Base-by-base conservation (phyloP, 2,113 vertebrate species). In the Atrichornis clamosus region DNA sequence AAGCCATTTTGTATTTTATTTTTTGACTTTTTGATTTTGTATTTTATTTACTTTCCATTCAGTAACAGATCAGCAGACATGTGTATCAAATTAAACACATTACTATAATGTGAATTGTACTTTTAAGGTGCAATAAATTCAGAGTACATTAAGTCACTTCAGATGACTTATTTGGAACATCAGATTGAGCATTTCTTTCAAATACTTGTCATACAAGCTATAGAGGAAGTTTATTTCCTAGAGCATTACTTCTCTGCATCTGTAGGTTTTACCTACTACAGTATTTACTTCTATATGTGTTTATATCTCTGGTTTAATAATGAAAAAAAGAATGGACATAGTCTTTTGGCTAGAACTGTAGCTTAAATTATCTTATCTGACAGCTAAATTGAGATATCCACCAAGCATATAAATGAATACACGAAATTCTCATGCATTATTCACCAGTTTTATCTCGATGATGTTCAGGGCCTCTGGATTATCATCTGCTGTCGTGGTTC, bases 371-470 rank as follows among this genome's bases (percentile, higher is more conserved):
- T 87, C 62, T 39, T 20, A 77, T 65, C 80, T 94, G 86, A 87
- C 78, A 90, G 79, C 42, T 87, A 89, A 95, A 94, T 86, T 94
- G 86, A 87, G 69, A 67, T 84, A 86, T 67, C 35, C 49, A 90
- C 87, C 90, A 78, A 84, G 41, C 32, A 72, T 77, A 62, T 39
- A 76, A 94, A 93, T 85, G 84, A 92, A 85, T 84, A 86, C 35
- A 59, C 46, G 68, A 87, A 94, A 93, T 60, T 72, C 39, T 88
- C 47, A 44, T 90, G 67, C 0, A 37, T 92, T 91, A 93, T 90
- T 91, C 80, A 90, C 64, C 28, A 78, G 33, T 67, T 93, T 82
- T 81, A 68, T 72, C 69, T 87, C 0, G 0, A 23, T 41, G 39
- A n/a, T 89, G n/a, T 68, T 73, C 68, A 49, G 37, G 53, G 53